A percentile compares a stretch with the other conserved stretches of the same genome.
Conservation (phyloP, 2,113 vertebrate species). For the Prinia subflava region DNA sequence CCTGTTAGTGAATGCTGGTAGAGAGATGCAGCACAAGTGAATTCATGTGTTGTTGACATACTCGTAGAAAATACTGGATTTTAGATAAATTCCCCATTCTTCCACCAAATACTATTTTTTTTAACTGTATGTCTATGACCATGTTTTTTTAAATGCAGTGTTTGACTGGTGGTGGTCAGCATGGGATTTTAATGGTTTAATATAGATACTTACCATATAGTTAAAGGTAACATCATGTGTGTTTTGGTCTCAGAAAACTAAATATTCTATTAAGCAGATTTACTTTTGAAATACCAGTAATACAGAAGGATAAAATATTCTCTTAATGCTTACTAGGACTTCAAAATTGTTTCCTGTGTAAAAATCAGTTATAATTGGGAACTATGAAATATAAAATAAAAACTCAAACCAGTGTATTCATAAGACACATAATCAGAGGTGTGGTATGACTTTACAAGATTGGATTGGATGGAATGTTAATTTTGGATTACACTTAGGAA, state of each 20-base stretch:
- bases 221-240: background rate
- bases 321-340: background rate
- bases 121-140: background rate
- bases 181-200: background rate
- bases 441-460: background rate
- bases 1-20: background rate
- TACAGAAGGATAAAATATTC: background rate
- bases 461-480: background rate
- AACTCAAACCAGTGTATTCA: background rate
- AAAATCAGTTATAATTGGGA: background rate
- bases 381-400: background rate
- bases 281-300: background rate
- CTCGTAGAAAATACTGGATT: background rate
- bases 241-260: background rate
- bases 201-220: background rate
- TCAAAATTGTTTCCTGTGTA: background rate
- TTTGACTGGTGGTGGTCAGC: background rate
- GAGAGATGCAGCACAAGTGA: background rate
- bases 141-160: background rate
- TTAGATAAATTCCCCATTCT: background rate
- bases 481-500: background rate
- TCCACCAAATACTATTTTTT: background rate
- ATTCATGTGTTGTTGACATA: background rate
- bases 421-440: background rate
- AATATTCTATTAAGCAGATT: background rate